Base-by-base conservation (phyloP, 2,888 invertebrate species). In the Coelinius sp. region DNA sequence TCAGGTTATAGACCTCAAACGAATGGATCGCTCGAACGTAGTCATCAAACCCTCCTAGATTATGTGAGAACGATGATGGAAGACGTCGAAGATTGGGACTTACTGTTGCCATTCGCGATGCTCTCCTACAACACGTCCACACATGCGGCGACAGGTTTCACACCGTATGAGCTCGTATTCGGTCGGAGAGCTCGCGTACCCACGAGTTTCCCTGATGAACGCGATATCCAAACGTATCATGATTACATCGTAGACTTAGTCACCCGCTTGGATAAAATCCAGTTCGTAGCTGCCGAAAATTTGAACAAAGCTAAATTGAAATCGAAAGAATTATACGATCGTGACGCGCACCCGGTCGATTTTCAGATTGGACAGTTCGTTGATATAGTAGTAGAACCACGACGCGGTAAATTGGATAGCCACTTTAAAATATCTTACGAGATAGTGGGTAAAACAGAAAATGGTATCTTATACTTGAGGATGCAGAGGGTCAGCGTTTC, bases 161-260 rank as follows among this genome's bases (percentile, higher is more conserved):
- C 73, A 0, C 74, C 75, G 0, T 73, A 44, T 14, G 69, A 77
- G 64, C n/a, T 77, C 17, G 24, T 76, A 2, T 73, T 72, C n/a
- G 73, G 70, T 0, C 67, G 20, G 52, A 7, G 10, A 0, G 70
- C 73, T 0, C 53, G 74, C 12, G 0, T 70, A 0, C 75, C 77
- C 1, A 65, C 25, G 3, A n/a, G 46, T n/a, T 73, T 66, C 25
- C 71, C 71, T 1, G 10, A 24, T 0, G 14, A 53, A n/a, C 68
- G 65, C 1, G 27, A 70, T 41, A 1, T 69, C 0, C 25, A 62
- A 24, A 73, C 70, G 0, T 72, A 75, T 20, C 44, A 63, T 1
- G 25, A 65, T 0, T 74, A 68, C 27, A 17, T 27, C 6, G 63
- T 7, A 12, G 38, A 25, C 10, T 27, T 66, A 8, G 20, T 31